Percentiles rank a stretch among this genome's conserved stretches.
Evolutionary conservation across 2,113 vertebrate genomes (phyloP).

Genomic region (Paedocypris sp.): DNA sequence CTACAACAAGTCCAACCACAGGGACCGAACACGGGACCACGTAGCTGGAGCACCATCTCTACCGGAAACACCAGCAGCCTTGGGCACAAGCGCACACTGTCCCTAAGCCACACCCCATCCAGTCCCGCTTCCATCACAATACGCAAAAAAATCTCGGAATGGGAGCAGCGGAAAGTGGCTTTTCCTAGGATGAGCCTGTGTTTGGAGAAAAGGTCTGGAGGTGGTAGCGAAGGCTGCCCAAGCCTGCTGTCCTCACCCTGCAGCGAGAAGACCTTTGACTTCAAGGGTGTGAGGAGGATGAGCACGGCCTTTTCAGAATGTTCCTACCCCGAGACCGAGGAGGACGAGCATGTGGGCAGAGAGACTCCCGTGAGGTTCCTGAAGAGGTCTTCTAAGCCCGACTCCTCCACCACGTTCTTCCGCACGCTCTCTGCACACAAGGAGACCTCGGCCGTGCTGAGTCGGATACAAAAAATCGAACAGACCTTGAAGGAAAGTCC

Average conservation of each 20-base stretch:
- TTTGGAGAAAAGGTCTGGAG: constrained; percentile 71
- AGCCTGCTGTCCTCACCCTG: constrained; percentile 83
- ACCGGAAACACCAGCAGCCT: constrained; percentile 59
- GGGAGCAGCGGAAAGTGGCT: constrained; percentile 78
- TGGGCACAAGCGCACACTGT: constrained; percentile 62
- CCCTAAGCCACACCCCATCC: constrained; percentile 59
- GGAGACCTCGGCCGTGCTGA: constrained; percentile 87
- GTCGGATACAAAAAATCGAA: constrained; percentile 95
- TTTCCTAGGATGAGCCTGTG: constrained; percentile 75
- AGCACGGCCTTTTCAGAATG: constrained; percentile 93
- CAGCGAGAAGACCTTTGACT: constrained; percentile 87
- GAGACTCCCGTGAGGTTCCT: constrained; percentile 72
- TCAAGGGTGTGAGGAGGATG: constrained; percentile 86
- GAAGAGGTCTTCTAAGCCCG: constrained; percentile 68
- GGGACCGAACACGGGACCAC: constrained; percentile 55
- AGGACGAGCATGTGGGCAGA: constrained; percentile 77
- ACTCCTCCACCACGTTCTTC: constrained; percentile 63
- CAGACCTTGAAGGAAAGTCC: constrained; percentile 89
- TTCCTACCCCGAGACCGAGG: constrained; percentile 84
- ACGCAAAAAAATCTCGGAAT: constrained; percentile 92
- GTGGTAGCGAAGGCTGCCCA: constrained; percentile 79
- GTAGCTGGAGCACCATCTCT: constrained; percentile 72
- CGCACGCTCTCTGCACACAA: constrained; percentile 69
- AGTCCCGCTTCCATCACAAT: constrained; percentile 70
- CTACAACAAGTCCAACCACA: constrained; percentile 48